Percentiles rank a stretch among this genome's conserved stretches.
Conservation (phyloP, 2,113 vertebrate genomes). For the Pionites leucogaster region DNA sequence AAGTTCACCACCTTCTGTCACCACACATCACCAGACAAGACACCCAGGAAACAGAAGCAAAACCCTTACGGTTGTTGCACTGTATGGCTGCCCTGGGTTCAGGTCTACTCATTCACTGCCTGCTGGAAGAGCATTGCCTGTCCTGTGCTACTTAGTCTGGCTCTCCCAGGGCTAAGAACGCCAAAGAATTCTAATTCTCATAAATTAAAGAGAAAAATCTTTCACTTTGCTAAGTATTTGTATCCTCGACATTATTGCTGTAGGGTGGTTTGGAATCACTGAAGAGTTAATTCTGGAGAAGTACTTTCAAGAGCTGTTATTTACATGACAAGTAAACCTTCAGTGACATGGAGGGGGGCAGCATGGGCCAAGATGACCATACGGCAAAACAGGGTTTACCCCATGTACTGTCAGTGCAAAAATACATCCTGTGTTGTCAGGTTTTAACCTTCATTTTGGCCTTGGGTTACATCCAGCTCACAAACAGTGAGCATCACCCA, state of each 20-base stretch:
- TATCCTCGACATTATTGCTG: neutral
- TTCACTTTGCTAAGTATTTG: neutral
- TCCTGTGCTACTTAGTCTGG: neutral
- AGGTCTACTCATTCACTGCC: neutral
- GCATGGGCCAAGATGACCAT: neutral
- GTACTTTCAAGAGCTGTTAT: neutral
- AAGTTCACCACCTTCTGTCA: neutral
- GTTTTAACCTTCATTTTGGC: neutral
- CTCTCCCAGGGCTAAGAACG: neutral
- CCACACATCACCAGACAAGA: neutral
- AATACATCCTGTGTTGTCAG: neutral
- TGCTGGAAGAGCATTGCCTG: neutral
- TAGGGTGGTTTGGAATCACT: neutral
- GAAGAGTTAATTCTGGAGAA: neutral
- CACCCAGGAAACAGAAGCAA: neutral
- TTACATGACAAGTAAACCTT: neutral
- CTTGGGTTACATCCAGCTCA: neutral
- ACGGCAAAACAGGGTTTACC: fast-evolving
- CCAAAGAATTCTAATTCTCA: neutral
- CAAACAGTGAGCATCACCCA: neutral
- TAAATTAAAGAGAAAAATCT: neutral
- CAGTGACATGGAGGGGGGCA: neutral
- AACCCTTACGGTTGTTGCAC: neutral
- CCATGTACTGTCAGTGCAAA: neutral
- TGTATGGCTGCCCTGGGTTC: neutral